These are phyloP conservation scores for Orchesella cincta DNA, from an alignment of 1,140 invertebrate genomes.

Conservation along the genomic window DNA sequence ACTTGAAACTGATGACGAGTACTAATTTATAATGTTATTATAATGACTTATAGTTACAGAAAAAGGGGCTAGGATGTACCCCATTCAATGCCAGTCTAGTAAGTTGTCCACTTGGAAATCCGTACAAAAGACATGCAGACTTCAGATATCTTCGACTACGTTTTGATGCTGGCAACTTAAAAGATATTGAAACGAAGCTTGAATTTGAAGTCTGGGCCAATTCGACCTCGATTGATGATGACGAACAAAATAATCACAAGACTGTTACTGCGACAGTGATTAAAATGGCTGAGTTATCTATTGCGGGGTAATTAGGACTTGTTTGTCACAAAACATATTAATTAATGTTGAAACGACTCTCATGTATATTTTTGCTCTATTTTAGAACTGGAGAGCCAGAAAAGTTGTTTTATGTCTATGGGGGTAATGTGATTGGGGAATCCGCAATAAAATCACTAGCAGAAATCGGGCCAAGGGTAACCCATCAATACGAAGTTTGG, in stretches of 20 bases:
- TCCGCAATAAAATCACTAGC: slow-evolving; percentile 78
- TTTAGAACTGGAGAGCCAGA: slow-evolving; percentile 67
- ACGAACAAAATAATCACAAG: slow-evolving; percentile 62
- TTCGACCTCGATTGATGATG: slow-evolving; percentile 77
- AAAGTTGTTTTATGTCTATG: slow-evolving; percentile 86
- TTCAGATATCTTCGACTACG: slow-evolving; percentile 66
- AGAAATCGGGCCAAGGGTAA: slow-evolving; percentile 79
- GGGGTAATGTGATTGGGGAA: slow-evolving; percentile 78
- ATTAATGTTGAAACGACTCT: slow-evolving; percentile 26
- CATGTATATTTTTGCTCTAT: slow-evolving; percentile 38
- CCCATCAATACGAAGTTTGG: slow-evolving; percentile 82
- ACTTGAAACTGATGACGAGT: too few relatives aligned
- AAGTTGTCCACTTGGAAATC: slow-evolving; percentile 83
- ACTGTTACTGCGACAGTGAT: slow-evolving; percentile 68
- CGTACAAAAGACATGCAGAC: slow-evolving; percentile 68
- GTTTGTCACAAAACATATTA: slow-evolving; percentile 30
- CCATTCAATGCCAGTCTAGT: slow-evolving; percentile 70
- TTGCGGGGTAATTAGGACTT: slow-evolving; percentile 68
- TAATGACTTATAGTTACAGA: slow-evolving; percentile 21
- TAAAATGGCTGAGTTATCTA: slow-evolving; percentile 76
- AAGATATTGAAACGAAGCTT: slow-evolving; percentile 69
- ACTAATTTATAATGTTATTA: too few relatives aligned
- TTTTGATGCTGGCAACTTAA: slow-evolving; percentile 75
- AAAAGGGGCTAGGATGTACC: slow-evolving; percentile 43
- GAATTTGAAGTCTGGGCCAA: slow-evolving; percentile 76